These are phyloP conservation scores for Notarius quadriscutis DNA, from an alignment of 2,113 vertebrate species.

Conservation along the genomic window DNA sequence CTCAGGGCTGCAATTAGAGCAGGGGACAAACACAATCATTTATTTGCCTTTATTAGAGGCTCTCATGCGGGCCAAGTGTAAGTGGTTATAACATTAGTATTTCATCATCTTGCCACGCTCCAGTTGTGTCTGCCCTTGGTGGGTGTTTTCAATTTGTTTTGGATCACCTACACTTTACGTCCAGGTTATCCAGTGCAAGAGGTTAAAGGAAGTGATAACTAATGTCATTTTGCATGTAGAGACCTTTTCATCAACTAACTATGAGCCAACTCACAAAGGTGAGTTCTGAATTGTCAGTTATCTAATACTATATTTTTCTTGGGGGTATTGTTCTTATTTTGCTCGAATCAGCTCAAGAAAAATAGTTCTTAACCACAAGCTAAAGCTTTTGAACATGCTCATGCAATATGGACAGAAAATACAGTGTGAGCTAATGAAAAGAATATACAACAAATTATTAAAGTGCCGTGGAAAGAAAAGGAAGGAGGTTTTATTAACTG, in stretches of 20 bases:
- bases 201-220: constrained; percentile 15
- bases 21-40: constrained; percentile 65
- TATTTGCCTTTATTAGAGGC: constrained; percentile 63
- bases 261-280: not conserved
- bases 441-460: not conserved
- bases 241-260: not conserved
- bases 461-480: not conserved
- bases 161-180: not conserved
- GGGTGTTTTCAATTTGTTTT: constrained; percentile 31
- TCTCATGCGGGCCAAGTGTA: constrained; percentile 60
- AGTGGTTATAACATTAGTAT: constrained; percentile 67
- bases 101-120: constrained; percentile 52
- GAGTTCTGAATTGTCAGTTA: not conserved
- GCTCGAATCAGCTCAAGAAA: not conserved
- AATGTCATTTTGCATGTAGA: not conserved
- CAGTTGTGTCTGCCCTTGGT: constrained; percentile 13
- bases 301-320: not conserved
- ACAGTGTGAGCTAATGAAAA: not conserved
- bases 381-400: not conserved
- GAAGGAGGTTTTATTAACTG: not conserved
- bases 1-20: constrained; percentile 68
- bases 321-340: not conserved
- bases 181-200: not conserved
- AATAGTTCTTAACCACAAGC: not conserved
- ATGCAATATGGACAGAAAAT: not conserved